Percentiles rank a stretch among this genome's conserved stretches.
Conservation (phyloP, 1,140 invertebrate genomes). For the Bombus confusus region DNA sequence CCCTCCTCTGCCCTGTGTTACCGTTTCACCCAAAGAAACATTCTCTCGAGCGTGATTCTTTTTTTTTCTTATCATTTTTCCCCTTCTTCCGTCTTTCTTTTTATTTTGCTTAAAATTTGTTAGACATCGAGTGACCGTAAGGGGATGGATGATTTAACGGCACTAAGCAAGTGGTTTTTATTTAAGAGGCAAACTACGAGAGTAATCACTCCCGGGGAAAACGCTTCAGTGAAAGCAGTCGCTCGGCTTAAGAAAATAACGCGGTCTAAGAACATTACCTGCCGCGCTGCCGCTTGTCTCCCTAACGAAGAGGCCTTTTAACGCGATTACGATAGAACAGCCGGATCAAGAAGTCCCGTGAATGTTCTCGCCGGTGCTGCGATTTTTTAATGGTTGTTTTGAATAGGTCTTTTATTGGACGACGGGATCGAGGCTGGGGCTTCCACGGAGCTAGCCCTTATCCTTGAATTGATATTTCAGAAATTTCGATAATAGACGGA, state of each 20-base stretch:
- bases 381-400: constrained; percentile 36
- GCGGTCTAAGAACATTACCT: constrained; percentile 46
- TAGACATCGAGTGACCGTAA: neutral
- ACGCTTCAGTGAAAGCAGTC: constrained; percentile 37
- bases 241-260: constrained; percentile 46
- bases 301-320: constrained; percentile 48
- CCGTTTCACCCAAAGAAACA: neutral
- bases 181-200: constrained; percentile 32
- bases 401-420: neutral
- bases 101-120: neutral
- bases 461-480: neutral
- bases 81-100: neutral
- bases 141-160: constrained; percentile 18
- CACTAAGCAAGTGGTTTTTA: constrained; percentile 34
- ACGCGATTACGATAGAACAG: constrained; percentile 32
- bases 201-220: constrained; percentile 28
- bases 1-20: neutral
- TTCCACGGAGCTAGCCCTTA: too few species aligned
- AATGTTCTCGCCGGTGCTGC: constrained; percentile 7
- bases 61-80: neutral
- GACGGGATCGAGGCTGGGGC: too few species aligned
- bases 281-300: constrained; percentile 28
- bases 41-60: too few species aligned
- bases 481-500: neutral
- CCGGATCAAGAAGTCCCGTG: constrained; percentile 17